Evolutionary conservation across 2,113 vertebrate species (phyloP).

Genomic region (Saguinus midas): DNA sequence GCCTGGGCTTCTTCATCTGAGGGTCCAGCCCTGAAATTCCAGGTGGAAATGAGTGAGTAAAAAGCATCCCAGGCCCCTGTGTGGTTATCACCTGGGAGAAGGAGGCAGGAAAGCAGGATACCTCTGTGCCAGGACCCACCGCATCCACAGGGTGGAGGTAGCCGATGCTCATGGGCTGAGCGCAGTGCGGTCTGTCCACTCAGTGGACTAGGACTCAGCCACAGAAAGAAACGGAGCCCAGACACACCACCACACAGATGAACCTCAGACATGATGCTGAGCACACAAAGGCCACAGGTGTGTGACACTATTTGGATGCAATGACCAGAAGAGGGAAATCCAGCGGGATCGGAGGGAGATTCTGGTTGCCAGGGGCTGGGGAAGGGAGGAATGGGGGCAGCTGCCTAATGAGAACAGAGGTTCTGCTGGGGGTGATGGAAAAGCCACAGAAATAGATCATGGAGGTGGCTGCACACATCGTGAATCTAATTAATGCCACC

Average conservation of each 20-base stretch:
- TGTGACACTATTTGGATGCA: neutral
- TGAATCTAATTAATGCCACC: neutral
- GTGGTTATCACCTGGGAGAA: fast-evolving
- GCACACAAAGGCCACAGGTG: neutral
- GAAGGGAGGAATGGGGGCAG: too few relatives aligned
- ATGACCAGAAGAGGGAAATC: neutral
- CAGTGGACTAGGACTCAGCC: neutral
- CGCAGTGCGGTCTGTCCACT: fast-evolving
- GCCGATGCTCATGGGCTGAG: neutral
- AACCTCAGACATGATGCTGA: neutral
- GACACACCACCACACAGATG: fast-evolving
- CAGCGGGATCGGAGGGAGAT: neutral
- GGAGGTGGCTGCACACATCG: neutral
- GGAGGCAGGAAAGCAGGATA: neutral
- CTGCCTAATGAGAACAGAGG: neutral
- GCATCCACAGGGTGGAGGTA: fast-evolving
- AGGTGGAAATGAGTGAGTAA: neutral
- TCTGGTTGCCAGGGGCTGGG: neutral
- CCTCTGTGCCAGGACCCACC: neutral
- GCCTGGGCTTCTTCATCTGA: neutral
- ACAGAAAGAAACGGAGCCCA: fast-evolving
- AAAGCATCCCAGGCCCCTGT: too few relatives aligned
- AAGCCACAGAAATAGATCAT: neutral
- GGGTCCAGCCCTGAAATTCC: neutral
- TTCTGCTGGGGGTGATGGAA: neutral